Evolutionary conservation across 2,888 invertebrate genomes (phyloP).

Genomic region (Sympetrum striolatum): DNA sequence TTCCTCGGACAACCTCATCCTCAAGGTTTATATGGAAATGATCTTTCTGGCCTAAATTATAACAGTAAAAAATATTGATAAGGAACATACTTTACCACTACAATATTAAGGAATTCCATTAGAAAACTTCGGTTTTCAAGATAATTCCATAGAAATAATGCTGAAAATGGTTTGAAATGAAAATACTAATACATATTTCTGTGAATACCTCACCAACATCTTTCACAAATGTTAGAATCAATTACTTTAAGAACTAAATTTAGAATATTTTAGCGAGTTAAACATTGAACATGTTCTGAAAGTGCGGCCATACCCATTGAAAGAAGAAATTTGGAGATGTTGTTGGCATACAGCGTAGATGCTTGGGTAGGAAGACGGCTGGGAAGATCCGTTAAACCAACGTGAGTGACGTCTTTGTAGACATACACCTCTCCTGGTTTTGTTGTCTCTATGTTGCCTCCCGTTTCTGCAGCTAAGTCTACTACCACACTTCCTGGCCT

Average conservation of each 20-base stretch:
- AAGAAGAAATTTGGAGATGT: conserved; percentile 84
- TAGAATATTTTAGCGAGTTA: no score
- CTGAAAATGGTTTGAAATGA: no score
- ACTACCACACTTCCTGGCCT: conserved; percentile 89
- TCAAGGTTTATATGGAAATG: conserved; percentile 80
- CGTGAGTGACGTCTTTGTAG: conserved; percentile 81
- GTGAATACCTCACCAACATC: no score
- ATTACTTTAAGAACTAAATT: no score
- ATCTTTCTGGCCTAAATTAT: conserved; percentile 71
- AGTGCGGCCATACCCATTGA: conserved; percentile 70
- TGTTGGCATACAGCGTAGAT: conserved; percentile 88
- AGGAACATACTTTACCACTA: neutral
- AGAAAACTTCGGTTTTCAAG: no score
- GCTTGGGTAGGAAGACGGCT: conserved; percentile 86
- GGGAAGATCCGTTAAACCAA: conserved; percentile 85
- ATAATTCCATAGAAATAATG: no score
- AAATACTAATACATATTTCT: no score
- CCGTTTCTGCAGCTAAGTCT: conserved; percentile 87
- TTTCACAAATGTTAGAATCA: no score
- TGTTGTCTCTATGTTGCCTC: conserved; percentile 85
- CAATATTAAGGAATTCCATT: no score
- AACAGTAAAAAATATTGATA: neutral
- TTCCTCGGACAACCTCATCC: conserved; percentile 87
- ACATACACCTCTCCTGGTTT: conserved; percentile 76
- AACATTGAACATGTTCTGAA: no score